phyloP scores from a whole-genome alignment of 2,888 invertebrate genomes.

The Drymonia ruficornis region DNA sequence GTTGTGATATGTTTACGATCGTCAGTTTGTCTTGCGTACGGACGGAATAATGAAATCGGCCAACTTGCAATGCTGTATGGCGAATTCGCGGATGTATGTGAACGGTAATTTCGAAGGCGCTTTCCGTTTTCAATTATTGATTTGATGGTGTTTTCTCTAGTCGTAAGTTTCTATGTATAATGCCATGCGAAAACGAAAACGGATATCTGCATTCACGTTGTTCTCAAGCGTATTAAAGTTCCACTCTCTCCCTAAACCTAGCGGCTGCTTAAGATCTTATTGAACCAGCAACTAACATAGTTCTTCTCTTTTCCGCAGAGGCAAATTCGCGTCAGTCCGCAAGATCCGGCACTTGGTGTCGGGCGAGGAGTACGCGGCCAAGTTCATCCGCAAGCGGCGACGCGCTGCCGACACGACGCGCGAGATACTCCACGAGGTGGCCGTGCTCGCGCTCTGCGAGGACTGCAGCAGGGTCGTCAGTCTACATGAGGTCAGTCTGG shows the following conservation, averaged over 20 bases:
- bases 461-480: slow-evolving; percentile 94
- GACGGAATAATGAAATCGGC: slow-evolving; percentile 53
- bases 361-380: slow-evolving; percentile 97
- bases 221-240: too few relatives aligned
- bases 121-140: slow-evolving; percentile 1
- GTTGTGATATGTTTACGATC: slow-evolving; percentile 57
- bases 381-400: slow-evolving; percentile 96
- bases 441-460: slow-evolving; percentile 94
- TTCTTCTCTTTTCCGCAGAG: slow-evolving; percentile 86
- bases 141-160: neutral
- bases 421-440: slow-evolving; percentile 97
- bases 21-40: slow-evolving; percentile 37
- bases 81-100: slow-evolving; percentile 33
- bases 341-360: slow-evolving; percentile 94
- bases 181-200: too few relatives aligned
- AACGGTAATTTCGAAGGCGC: slow-evolving; percentile 27
- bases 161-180: neutral
- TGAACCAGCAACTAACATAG: neutral
- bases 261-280: too few relatives aligned
- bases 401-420: slow-evolving; percentile 93
- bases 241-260: too few relatives aligned
- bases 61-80: slow-evolving; percentile 48
- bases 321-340: slow-evolving; percentile 98
- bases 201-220: too few relatives aligned
- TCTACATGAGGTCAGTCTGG: slow-evolving; percentile 89